Conservation (phyloP, 2,888 invertebrate species). For the Platycheirus albimanus region DNA sequence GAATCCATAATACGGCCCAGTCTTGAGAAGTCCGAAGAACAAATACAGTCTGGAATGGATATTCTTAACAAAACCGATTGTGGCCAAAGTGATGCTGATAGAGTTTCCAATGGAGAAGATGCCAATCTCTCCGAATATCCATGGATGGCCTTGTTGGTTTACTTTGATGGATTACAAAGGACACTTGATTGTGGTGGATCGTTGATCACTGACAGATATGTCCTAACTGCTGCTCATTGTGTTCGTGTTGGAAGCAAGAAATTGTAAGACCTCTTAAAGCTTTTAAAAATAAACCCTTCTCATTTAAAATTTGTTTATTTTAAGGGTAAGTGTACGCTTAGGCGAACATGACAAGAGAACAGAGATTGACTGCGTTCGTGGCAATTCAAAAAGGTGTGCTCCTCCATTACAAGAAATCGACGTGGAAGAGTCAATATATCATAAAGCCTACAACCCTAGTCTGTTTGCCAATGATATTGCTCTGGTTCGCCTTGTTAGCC, state of each 20-base stretch:
- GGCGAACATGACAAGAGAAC: constrained; percentile 81
- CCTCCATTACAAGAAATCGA: constrained; percentile 81
- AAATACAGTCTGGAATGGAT: background rate
- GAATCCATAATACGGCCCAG: background rate
- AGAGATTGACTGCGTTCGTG: constrained; percentile 79
- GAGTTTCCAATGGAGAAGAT: constrained; percentile 85
- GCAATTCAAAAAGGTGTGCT: constrained; percentile 78
- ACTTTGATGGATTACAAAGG: constrained; percentile 79
- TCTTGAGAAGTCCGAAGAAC: background rate
- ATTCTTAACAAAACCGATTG: constrained; percentile 80
- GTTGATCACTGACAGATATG: constrained; percentile 73
- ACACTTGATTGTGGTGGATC: constrained; percentile 76
- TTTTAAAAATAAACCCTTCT: too few species aligned
- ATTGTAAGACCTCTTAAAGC: constrained; percentile 49
- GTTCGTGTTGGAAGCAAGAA: constrained; percentile 35
- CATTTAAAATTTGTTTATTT: too few species aligned
- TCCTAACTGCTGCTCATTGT: constrained; percentile 76
- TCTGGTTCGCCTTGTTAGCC: constrained; percentile 83
- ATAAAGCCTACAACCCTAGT: constrained; percentile 83
- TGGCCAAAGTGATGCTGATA: constrained; percentile 84
- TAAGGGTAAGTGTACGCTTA: constrained; percentile 81
- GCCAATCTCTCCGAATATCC: constrained; percentile 87
- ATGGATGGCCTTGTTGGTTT: constrained; percentile 89
- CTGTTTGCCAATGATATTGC: constrained; percentile 85
- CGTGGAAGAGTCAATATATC: constrained; percentile 81